Evolutionary conservation across 2,888 invertebrate genomes (phyloP).

Genomic region (Andrena haemorrhoa): DNA sequence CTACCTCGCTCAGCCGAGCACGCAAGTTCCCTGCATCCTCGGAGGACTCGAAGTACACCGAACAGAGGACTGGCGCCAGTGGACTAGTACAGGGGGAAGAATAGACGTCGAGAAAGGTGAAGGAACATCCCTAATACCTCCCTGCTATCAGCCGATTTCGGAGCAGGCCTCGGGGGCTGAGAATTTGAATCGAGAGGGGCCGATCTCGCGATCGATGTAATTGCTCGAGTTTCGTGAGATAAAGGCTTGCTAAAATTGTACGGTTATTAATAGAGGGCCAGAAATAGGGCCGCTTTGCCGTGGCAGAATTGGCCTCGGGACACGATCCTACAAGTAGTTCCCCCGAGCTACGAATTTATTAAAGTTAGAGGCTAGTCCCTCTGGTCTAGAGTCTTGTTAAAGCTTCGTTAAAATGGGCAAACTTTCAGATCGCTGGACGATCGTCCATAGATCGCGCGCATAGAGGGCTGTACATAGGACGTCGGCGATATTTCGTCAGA

Average conservation of each 20-base stretch:
- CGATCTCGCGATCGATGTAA: conserved; percentile 38
- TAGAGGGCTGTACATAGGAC: not conserved
- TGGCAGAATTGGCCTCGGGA: conserved; percentile 9
- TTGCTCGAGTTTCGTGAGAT: conserved; percentile 17
- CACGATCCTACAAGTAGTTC: not conserved
- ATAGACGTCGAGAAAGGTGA: conserved; percentile 46
- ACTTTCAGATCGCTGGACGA: not conserved
- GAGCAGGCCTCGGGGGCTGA: not conserved
- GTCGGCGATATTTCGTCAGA: not conserved
- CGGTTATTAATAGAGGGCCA: conserved; percentile 23
- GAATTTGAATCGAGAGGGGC: not conserved
- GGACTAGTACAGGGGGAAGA: conserved; percentile 17
- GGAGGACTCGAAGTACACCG: not conserved
- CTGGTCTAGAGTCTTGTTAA: not conserved
- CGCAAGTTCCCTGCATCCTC: conserved; percentile 44
- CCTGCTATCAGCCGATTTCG: not conserved
- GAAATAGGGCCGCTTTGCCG: conserved; percentile 1
- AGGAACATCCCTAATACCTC: conserved; percentile 22
- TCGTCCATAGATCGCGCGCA: not conserved
- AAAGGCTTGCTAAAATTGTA: conserved; percentile 1
- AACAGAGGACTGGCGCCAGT: conserved; percentile 11
- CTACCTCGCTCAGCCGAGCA: conserved; percentile 65
- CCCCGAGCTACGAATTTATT: not conserved
- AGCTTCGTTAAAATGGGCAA: not conserved
- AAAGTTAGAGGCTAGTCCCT: too few species aligned